phyloP scores from a whole-genome alignment of 2,797 vertebrate genomes.

The Pempheris klunzingeri region DNA sequence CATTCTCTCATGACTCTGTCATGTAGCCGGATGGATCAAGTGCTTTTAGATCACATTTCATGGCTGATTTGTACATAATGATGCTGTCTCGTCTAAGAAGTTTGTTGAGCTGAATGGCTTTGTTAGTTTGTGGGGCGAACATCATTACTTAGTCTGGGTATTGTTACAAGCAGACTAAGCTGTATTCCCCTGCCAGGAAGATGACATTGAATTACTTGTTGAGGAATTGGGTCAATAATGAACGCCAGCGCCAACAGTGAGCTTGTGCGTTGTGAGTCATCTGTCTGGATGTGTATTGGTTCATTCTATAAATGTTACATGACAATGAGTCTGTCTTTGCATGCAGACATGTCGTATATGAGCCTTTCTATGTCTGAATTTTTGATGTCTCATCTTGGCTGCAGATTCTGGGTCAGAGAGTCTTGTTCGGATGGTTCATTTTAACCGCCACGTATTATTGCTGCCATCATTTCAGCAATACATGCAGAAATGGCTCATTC shows the following conservation, averaged over 20 bases:
- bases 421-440: constrained; percentile 46
- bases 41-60: constrained; percentile 57
- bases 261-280: constrained; percentile 24
- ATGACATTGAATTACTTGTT: constrained; percentile 81
- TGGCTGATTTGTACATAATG: constrained; percentile 62
- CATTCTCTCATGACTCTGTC: constrained; percentile 4
- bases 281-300: constrained; percentile 17
- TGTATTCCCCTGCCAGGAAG: constrained; percentile 74
- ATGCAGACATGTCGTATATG: background rate
- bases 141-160: constrained; percentile 76
- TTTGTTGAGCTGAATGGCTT: constrained; percentile 68
- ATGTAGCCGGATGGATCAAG: constrained; percentile 36
- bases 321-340: constrained; percentile 11
- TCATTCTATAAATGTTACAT: constrained; percentile 34
- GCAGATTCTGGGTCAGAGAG: constrained; percentile 60
- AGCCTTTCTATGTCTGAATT: constrained; percentile 1
- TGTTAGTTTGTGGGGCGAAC: constrained; percentile 71
- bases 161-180: constrained; percentile 76
- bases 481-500: constrained; percentile 65
- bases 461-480: constrained; percentile 51
- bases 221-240: constrained; percentile 77
- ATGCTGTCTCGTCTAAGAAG: constrained; percentile 65
- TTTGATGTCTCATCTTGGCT: constrained; percentile 27
- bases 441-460: constrained; percentile 51
- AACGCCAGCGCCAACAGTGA: constrained; percentile 47